Conservation (phyloP, 2,888 invertebrate species). For the Pterostichus niger region DNA sequence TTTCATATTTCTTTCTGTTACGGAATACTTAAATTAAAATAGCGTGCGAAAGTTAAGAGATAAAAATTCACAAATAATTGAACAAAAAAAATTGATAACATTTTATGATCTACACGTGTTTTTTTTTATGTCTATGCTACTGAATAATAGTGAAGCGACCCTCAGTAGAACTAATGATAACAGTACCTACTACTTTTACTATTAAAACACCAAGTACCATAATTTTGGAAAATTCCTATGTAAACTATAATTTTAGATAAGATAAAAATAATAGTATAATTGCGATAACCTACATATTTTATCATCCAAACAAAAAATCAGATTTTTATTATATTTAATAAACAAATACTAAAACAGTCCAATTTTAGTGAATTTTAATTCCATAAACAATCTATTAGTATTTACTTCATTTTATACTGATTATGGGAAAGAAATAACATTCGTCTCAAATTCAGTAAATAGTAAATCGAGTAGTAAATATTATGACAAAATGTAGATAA, state of each 20-base stretch:
- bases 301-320: slow-evolving; percentile 24
- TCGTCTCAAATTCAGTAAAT: too few species aligned
- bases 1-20: background rate
- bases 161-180: background rate
- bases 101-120: slow-evolving; percentile 36
- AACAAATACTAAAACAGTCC: background rate
- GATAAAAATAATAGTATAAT: slow-evolving; percentile 56
- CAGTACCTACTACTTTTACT: slow-evolving; percentile 19
- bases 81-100: slow-evolving; percentile 13
- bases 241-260: slow-evolving; percentile 56
- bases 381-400: background rate
- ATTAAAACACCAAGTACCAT: slow-evolving; percentile 38
- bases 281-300: slow-evolving; percentile 54
- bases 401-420: background rate
- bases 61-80: background rate
- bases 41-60: background rate
- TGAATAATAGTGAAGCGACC: background rate
- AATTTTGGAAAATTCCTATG: slow-evolving; percentile 57
- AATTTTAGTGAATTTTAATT: background rate
- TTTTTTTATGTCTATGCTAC: slow-evolving; percentile 27
- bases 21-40: background rate
- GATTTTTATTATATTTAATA: background rate
- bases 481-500: slow-evolving; percentile 1
- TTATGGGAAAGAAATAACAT: background rate
- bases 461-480: background rate